Base-by-base conservation (phyloP, 2,797 vertebrate genomes). In the Gephyroberyx darwinii region DNA sequence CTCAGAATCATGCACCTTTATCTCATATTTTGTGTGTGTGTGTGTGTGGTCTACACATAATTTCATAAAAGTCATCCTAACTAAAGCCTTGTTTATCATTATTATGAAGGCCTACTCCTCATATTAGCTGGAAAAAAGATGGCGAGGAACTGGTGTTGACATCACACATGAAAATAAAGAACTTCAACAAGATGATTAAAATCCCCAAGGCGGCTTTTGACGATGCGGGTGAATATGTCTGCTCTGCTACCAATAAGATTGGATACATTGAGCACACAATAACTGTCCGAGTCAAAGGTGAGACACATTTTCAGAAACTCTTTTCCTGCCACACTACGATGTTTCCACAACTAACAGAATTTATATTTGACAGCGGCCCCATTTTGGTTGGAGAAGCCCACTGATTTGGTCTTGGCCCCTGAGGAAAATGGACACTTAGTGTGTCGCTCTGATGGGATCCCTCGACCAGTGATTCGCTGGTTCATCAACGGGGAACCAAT, bases 231-330 rank as follows among this genome's bases (percentile, higher is more conserved):
- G 96, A 98, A 48, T 99, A 99, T 61, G 93, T 93, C 83, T 99
- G 98, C 87, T 88, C 95, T 35, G 97, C 98, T 0, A 94, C 93
- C 3, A 99, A 99, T 89, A 97, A 92, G 89, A 95, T 98, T 84
- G 94, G 95, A 85, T 96, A 94, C 81, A 94, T 95, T 64, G 91
- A 95, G 74, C 98, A 98, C 93, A 96, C 94, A 31, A 95, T 98
- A 91, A 95, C 91, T 39, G 97, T 99, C 89, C 94, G 85, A 90
- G 96, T 99, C 83, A 97, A 98, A 96, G 97, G 98, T 99, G 74
- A 91, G 86, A 61, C 22, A 19, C 12, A 7, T 5, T 19, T 41
- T 39, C 9, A 58, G 17, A 74, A 59, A 51, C 1, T 3, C n/a
- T 72, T 60, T 62, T 66, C 2, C 37, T 50, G 3, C 5, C 48